A percentile compares a stretch with the other conserved stretches of the same genome.
Conservation (phyloP, 53 echinoderm and acorn worm species). For the Astropecten irregularis region DNA sequence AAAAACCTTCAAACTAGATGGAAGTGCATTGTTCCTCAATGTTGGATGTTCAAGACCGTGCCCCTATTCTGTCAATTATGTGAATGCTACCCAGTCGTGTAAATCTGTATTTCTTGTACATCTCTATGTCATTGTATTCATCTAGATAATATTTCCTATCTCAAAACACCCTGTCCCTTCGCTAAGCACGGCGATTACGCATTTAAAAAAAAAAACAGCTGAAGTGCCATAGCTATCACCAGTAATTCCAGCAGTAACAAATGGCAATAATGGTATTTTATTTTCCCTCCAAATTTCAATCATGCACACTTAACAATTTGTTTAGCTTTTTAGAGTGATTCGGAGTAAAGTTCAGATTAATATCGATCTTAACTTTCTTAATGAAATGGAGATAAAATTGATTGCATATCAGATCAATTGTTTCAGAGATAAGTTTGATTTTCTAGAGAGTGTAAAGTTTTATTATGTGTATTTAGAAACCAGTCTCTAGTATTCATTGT, state of each 20-base stretch:
- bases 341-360: neutral
- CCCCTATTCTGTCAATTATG: neutral
- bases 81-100: neutral
- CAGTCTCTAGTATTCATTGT: too few species aligned
- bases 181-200: neutral
- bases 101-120: conserved; percentile 13
- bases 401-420: neutral
- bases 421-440: neutral
- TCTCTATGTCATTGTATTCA: neutral
- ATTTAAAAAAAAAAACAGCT: neutral
- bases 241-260: too few species aligned
- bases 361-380: neutral
- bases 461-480: too few species aligned
- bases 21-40: conserved; percentile 10
- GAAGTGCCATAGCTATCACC: conserved; percentile 7
- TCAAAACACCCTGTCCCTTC: conserved; percentile 7
- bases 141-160: neutral
- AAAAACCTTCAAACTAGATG: conserved; percentile 12
- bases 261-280: neutral
- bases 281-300: conserved; percentile 15
- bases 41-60: neutral
- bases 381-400: conserved; percentile 2
- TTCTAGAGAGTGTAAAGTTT: too few species aligned
- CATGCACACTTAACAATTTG: neutral
- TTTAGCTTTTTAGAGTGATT: neutral